These are phyloP conservation scores for Chelonia mydas DNA, from an alignment of 2,797 vertebrate species.

Conservation along the genomic window DNA sequence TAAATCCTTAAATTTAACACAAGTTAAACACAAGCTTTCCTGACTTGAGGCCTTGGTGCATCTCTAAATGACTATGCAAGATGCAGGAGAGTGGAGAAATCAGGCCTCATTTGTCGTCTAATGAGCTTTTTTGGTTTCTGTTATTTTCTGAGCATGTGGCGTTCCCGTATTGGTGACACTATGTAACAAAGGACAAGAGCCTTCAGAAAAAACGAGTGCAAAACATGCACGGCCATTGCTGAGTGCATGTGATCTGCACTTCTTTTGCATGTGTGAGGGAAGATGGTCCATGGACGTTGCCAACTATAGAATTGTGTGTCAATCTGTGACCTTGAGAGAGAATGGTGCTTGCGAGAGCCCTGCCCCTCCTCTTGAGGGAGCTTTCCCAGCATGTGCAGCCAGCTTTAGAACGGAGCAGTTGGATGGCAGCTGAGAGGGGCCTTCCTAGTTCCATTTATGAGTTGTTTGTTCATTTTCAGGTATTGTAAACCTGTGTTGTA, in stretches of 20 bases:
- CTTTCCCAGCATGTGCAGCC: background rate
- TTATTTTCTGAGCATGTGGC: background rate
- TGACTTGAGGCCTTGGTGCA: background rate
- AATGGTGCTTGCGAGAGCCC: background rate
- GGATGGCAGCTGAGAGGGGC: too few relatives aligned
- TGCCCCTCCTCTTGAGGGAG: background rate
- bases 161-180: background rate
- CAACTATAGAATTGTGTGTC: background rate
- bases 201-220: background rate
- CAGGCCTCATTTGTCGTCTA: fast-evolving
- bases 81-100: fast-evolving
- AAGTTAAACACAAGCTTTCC: background rate
- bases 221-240: background rate
- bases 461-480: background rate
- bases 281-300: background rate
- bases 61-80: fast-evolving
- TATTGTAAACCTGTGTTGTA: background rate
- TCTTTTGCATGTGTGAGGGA: background rate
- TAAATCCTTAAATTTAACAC: background rate
- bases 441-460: background rate
- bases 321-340: too few relatives aligned
- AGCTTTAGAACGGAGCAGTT: background rate
- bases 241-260: background rate
- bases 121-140: background rate
- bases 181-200: background rate